These are phyloP conservation scores for Pachycephala philippinensis DNA, from an alignment of 2,113 vertebrate species.

Conservation along the genomic window DNA sequence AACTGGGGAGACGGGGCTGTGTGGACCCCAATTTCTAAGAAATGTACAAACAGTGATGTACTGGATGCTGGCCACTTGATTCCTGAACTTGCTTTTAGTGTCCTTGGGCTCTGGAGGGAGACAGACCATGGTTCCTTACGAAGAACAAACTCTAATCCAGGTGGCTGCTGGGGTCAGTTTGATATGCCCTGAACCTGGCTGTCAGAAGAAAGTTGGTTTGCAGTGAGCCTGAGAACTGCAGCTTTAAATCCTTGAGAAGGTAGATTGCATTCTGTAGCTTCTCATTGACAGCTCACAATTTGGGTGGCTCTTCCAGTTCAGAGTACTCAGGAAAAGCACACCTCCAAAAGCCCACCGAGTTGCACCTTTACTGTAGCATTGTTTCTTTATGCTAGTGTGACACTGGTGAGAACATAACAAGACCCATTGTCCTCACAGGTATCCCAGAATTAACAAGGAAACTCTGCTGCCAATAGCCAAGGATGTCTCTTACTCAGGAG, in stretches of 20 bases:
- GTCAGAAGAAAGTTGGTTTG: background rate
- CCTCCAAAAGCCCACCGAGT: background rate
- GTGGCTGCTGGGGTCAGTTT: background rate
- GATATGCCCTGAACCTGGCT: background rate
- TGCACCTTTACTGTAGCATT: background rate
- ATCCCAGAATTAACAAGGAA: conserved; percentile 95
- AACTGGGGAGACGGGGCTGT: fast-evolving
- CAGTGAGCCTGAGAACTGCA: background rate
- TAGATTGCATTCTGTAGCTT: background rate
- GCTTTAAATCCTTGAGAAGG: background rate
- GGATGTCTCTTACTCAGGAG: conserved; percentile 80
- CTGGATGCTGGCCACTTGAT: background rate
- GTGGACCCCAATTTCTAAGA: background rate
- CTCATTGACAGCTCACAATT: background rate
- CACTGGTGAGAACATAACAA: background rate
- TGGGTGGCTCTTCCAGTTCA: background rate
- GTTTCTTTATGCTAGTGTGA: background rate
- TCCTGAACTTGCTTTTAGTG: background rate
- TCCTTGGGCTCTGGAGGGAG: background rate
- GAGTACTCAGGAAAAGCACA: background rate
- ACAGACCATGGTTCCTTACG: background rate
- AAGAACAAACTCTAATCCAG: background rate
- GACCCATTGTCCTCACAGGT: conserved; percentile 70
- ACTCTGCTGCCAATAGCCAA: conserved; percentile 91
- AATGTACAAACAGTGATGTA: background rate